Evolutionary conservation across 2,113 vertebrate genomes (phyloP).

Genomic region (Protomyctophum bolini): DNA sequence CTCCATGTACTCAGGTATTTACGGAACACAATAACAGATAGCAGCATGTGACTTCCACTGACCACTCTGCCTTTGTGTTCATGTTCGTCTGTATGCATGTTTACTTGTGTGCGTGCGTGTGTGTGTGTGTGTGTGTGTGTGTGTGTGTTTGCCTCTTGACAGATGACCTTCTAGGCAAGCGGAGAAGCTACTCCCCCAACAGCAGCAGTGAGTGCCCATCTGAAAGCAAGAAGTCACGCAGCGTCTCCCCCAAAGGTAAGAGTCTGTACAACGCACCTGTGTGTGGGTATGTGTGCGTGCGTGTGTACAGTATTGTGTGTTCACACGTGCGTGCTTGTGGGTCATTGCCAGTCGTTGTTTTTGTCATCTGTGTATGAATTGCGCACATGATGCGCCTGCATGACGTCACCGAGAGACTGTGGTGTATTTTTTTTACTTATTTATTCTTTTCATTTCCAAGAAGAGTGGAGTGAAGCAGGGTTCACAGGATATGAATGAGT

Average conservation of each 20-base stretch:
- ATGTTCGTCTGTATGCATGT: slow-evolving; percentile 16
- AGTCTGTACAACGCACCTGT: slow-evolving; percentile 4
- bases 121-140: slow-evolving; percentile 15
- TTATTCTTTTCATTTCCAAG: neutral
- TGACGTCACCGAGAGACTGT: neutral
- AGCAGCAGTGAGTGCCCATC: slow-evolving; percentile 92
- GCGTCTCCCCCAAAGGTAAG: slow-evolving; percentile 92
- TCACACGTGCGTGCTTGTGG: no score
- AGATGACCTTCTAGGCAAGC: slow-evolving; percentile 94
- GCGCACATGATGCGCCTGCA: no score
- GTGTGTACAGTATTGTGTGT: neutral
- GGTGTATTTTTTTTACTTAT: neutral
- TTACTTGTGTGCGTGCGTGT: slow-evolving; percentile 9
- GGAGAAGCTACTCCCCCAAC: slow-evolving; percentile 90
- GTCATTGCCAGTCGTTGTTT: no score
- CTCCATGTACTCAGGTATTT: slow-evolving; percentile 40
- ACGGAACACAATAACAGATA: slow-evolving; percentile 4
- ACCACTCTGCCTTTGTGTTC: slow-evolving; percentile 33
- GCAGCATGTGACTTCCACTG: slow-evolving; percentile 23
- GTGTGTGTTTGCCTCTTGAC: slow-evolving; percentile 50
- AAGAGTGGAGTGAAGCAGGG: neutral
- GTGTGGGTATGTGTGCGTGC: slow-evolving; percentile 7
- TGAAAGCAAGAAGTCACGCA: slow-evolving; percentile 91
- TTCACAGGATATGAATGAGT: slow-evolving; percentile 20
- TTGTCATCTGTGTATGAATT: no score